phyloP scores from a whole-genome alignment of 2,888 invertebrate genomes.

The Troglohyphantes excavatus region DNA sequence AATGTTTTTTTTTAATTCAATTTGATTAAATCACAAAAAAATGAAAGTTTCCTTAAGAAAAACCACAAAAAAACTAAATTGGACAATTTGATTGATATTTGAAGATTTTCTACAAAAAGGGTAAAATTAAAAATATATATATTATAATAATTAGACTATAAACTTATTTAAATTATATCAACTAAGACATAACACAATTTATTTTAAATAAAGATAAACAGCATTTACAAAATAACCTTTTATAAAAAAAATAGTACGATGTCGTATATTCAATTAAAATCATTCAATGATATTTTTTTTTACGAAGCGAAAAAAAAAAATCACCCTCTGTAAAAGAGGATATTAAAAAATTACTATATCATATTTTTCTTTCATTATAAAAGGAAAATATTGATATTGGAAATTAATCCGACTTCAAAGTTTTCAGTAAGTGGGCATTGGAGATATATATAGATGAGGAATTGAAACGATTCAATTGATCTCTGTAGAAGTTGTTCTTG shows the following conservation, averaged over 20 bases:
- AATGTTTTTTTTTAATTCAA: too few relatives aligned
- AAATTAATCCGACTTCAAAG: conserved; percentile 1
- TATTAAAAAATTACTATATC: conserved; percentile 1
- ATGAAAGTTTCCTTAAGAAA: too few relatives aligned
- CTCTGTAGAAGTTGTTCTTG: background rate
- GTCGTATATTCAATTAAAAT: background rate
- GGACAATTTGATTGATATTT: too few relatives aligned
- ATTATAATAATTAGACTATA: too few relatives aligned
- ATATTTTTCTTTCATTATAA: background rate
- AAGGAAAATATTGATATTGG: conserved; percentile 1
- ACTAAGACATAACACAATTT: too few relatives aligned
- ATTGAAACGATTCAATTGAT: background rate
- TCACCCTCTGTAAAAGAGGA: background rate
- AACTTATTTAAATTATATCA: too few relatives aligned
- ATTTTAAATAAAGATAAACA: too few relatives aligned
- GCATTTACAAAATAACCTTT: too few relatives aligned
- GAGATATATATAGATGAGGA: background rate
- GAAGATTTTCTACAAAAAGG: too few relatives aligned
- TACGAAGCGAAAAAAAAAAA: background rate
- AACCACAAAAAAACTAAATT: too few relatives aligned
- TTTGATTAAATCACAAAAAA: too few relatives aligned
- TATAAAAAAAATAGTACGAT: background rate
- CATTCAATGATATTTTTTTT: background rate
- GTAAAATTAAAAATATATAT: too few relatives aligned
- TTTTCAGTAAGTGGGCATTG: background rate